phyloP scores from a whole-genome alignment of 2,888 invertebrate genomes.

The Xanthorhoe spadicearia region DNA sequence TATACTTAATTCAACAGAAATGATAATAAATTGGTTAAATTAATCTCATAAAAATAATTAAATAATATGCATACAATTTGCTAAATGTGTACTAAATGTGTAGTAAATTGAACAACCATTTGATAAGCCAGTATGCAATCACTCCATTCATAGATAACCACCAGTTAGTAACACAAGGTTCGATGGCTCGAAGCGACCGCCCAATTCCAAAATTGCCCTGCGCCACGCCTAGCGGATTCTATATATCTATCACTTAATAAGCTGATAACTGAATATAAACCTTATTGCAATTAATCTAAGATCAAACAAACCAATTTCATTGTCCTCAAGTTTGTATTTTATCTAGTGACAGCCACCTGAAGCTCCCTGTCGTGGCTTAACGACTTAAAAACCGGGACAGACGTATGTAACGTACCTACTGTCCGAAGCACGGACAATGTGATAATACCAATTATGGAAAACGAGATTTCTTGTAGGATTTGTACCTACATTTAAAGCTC shows the following conservation, averaged over 20 bases:
- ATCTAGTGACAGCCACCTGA: too few species aligned
- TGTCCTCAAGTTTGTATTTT: too few species aligned
- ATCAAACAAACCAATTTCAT: too few species aligned
- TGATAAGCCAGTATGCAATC: conserved; percentile 29
- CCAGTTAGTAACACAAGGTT: conserved; percentile 33
- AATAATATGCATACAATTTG: conserved; percentile 1
- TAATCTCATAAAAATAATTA: neutral
- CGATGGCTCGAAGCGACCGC: conserved; percentile 29
- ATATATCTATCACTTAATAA: conserved; percentile 34
- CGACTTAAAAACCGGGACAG: too few species aligned
- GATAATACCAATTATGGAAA: too few species aligned
- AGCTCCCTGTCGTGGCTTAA: neutral
- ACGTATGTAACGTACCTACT: too few species aligned
- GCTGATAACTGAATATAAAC: conserved; percentile 1
- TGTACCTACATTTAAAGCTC: too few species aligned
- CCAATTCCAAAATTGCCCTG: conserved; percentile 56
- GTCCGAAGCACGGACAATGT: too few species aligned
- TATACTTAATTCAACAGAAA: too few species aligned
- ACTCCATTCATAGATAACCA: conserved; percentile 33
- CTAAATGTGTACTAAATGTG: conserved; percentile 16
- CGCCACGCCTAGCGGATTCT: conserved; percentile 39
- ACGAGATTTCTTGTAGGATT: too few species aligned
- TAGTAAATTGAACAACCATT: conserved; percentile 24
- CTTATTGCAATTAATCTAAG: conserved; percentile 1
- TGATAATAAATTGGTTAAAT: neutral